phyloP scores from a whole-genome alignment of 2,888 invertebrate genomes.

The Apotomis capreana region DNA sequence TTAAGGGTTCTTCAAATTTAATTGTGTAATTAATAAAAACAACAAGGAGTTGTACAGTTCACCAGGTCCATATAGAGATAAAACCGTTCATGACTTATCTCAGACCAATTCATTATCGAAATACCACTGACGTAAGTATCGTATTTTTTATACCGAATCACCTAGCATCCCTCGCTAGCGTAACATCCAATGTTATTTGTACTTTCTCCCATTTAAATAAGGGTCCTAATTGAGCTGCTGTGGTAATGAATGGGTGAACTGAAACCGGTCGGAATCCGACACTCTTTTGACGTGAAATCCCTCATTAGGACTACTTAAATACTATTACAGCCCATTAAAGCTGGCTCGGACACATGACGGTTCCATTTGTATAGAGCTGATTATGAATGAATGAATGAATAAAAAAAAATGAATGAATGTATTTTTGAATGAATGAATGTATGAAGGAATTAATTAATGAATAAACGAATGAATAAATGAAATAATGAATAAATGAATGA shows the following conservation, averaged over 20 bases:
- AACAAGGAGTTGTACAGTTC: background rate
- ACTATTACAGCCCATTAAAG: constrained; percentile 71
- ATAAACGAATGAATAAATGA: no score
- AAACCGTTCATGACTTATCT: constrained; percentile 19
- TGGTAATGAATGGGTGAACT: constrained; percentile 37
- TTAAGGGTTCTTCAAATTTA: no score
- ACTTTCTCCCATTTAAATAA: constrained; percentile 2
- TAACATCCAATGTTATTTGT: background rate
- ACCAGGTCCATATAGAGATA: constrained; percentile 2
- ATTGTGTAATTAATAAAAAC: no score
- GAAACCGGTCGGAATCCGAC: constrained; percentile 56
- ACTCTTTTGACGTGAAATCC: constrained; percentile 53
- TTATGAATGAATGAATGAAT: background rate
- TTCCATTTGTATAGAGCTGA: constrained; percentile 49
- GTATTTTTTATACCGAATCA: constrained; percentile 17
- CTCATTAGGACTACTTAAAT: constrained; percentile 74
- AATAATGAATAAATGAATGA: no score
- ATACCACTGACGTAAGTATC: constrained; percentile 15
- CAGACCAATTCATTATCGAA: constrained; percentile 20
- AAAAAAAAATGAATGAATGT: no score
- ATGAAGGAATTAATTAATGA: no score
- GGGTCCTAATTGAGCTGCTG: constrained; percentile 1
- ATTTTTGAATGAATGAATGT: no score
- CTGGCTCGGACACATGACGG: constrained; percentile 20
- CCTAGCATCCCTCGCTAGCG: background rate